Base-by-base conservation (phyloP, 53 echinoderm and acorn worm species). In the Stichopus horrens region DNA sequence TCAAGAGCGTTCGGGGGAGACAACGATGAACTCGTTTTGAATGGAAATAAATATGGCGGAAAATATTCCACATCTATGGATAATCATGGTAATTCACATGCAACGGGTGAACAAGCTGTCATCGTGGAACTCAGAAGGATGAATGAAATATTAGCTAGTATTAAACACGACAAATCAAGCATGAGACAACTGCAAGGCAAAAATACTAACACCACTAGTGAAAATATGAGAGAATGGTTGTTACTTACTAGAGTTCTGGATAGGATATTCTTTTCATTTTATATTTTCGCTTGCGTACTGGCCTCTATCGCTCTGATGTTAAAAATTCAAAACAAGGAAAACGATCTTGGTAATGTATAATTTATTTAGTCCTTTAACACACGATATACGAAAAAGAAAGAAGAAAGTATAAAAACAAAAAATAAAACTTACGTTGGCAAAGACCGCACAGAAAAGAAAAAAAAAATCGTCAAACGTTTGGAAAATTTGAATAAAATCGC, bases 181-280 rank as follows among this genome's bases (percentile, higher is more conserved):
- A 90, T 84, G 58, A 53, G 74, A 18, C 21, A 74, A n/a, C 90
- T 86, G 1, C 92, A 91, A 21, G 88, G 88, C 74, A 89, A 89
- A 56, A 53, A 76, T 7, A 73, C 86, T 1, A 20, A 66, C 5
- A 89, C 89, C 55, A 83, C 94, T 20, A 94, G 86, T 57, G 76
- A 91, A 10, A 91, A 88, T 63, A 86, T 90, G 82, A 81, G 75
- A 9, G 94, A 96, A 79, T 98, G 95, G 95, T 68, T 94, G 54
- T 65, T 89, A 74, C 86, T 96, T 8, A 93, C 99, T 19, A 84
- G 94, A 59, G 96, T 96, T 7, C 91, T 98, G 2, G 96, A 98
- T 65, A 79, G 99, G 74, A 75, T 93, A 58, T 99, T 95, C 77
- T 86, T 99, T 7, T 54, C 92, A 7, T 88, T 93, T 7, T 99